A percentile compares a stretch with the other conserved stretches of the same genome.
phyloP scores from a whole-genome alignment of 2,888 invertebrate genomes.

The Monopis laevigella region DNA sequence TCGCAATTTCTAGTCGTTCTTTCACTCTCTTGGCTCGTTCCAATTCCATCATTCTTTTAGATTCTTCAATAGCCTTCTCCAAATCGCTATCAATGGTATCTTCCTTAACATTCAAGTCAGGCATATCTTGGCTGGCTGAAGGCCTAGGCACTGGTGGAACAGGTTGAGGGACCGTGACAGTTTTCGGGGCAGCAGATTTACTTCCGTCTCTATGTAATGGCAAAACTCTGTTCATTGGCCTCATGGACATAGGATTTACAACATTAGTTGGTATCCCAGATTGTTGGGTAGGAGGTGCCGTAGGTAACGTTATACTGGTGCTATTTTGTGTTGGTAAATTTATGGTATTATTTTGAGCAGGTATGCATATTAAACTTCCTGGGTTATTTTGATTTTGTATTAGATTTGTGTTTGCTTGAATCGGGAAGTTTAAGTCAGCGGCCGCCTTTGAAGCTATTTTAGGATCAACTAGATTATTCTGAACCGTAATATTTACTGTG shows the following conservation, averaged over 20 bases:
- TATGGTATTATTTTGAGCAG: conserved; percentile 43
- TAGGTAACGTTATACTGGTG: conserved; percentile 69
- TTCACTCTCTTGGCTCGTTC: conserved; percentile 53
- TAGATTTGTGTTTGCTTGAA: conserved; percentile 42
- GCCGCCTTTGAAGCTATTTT: conserved; percentile 56
- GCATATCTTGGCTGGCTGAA: conserved; percentile 57
- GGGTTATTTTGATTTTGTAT: conserved; percentile 43
- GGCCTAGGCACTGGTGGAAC: conserved; percentile 35
- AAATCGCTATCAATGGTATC: conserved; percentile 61
- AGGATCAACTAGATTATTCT: conserved; percentile 59
- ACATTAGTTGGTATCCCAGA: conserved; percentile 75
- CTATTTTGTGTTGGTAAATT: conserved; percentile 58
- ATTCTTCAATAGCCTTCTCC: conserved; percentile 60
- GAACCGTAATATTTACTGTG: conserved; percentile 58
- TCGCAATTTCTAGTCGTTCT: conserved; percentile 49
- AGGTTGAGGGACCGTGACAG: conserved; percentile 21
- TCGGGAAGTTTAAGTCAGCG: conserved; percentile 49
- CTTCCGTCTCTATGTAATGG: conserved; percentile 78
- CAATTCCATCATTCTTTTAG: conserved; percentile 58
- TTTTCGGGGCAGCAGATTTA: conserved; percentile 31
- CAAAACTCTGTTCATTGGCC: conserved; percentile 81
- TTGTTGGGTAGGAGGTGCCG: conserved; percentile 68
- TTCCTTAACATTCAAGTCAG: conserved; percentile 59
- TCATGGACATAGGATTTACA: conserved; percentile 72
- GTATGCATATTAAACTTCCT: conserved; percentile 54